Conservation (phyloP, 2,797 vertebrate species). For the Triplophysa bombifrons region DNA sequence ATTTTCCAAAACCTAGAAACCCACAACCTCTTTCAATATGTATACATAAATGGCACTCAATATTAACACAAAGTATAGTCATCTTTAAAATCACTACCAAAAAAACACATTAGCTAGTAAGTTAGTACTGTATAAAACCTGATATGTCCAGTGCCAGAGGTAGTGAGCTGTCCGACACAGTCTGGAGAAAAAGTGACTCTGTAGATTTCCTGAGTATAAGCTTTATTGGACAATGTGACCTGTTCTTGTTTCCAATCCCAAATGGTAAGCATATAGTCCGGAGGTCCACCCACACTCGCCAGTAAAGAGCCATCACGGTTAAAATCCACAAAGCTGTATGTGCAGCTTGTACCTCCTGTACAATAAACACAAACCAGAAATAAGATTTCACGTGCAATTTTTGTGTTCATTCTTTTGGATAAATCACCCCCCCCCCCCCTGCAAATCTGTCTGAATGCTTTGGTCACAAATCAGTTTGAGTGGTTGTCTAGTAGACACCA, state of each 20-base stretch:
- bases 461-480: too few species aligned
- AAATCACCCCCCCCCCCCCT: background rate
- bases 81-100: conserved; percentile 60
- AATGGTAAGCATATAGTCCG: conserved; percentile 88
- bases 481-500: too few species aligned
- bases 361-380: conserved; percentile 19
- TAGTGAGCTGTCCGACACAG: conserved; percentile 84
- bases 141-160: conserved; percentile 88
- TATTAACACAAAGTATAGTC: background rate
- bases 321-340: conserved; percentile 85
- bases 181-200: conserved; percentile 88
- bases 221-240: conserved; percentile 84
- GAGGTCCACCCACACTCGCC: conserved; percentile 83
- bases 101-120: background rate
- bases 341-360: conserved; percentile 82
- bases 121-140: conserved; percentile 75
- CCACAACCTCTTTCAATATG: background rate
- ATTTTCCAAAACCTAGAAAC: conserved; percentile 91
- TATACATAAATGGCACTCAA: background rate
- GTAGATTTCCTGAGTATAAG: conserved; percentile 89
- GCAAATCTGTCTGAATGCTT: background rate
- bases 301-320: conserved; percentile 81
- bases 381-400: background rate
- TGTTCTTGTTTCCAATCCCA: conserved; percentile 93
- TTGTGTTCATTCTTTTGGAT: background rate